These are phyloP conservation scores for Sorex araneus DNA, from an alignment of 2,113 vertebrate genomes.

Conservation along the genomic window DNA sequence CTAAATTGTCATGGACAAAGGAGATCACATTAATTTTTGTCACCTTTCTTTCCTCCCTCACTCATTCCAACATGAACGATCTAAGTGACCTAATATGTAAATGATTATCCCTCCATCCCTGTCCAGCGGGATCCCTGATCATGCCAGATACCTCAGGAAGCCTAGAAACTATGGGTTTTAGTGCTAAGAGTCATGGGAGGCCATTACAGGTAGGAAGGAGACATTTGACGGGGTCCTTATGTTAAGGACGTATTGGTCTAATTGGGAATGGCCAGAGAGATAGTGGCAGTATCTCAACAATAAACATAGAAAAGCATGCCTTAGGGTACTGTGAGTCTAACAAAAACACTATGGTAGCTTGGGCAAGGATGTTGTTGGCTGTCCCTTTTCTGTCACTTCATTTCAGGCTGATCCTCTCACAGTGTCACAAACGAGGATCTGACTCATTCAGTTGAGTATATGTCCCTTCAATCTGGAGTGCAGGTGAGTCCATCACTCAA, in stretches of 20 bases:
- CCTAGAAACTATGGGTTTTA: background rate
- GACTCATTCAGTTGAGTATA: background rate
- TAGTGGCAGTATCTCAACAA: no score
- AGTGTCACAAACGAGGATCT: background rate
- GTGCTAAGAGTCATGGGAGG: background rate
- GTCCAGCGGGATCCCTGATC: background rate
- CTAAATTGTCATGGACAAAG: no score
- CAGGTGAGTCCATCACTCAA: fast-evolving
- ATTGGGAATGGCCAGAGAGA: no score
- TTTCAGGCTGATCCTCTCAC: background rate
- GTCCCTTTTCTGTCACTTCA: background rate
- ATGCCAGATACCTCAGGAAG: background rate
- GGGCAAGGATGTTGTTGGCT: background rate
- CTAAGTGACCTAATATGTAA: no score
- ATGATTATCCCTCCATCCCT: background rate
- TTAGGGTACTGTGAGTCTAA: background rate
- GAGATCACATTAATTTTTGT: background rate
- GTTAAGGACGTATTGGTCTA: background rate
- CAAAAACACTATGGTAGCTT: background rate
- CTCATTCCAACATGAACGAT: no score
- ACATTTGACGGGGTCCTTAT: background rate
- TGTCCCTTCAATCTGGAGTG: fast-evolving
- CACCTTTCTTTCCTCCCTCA: no score
- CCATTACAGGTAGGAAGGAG: no score
- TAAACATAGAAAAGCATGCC: background rate